These are phyloP conservation scores for Dinomys branickii DNA, from an alignment of 2,113 vertebrate species.

Conservation along the genomic window DNA sequence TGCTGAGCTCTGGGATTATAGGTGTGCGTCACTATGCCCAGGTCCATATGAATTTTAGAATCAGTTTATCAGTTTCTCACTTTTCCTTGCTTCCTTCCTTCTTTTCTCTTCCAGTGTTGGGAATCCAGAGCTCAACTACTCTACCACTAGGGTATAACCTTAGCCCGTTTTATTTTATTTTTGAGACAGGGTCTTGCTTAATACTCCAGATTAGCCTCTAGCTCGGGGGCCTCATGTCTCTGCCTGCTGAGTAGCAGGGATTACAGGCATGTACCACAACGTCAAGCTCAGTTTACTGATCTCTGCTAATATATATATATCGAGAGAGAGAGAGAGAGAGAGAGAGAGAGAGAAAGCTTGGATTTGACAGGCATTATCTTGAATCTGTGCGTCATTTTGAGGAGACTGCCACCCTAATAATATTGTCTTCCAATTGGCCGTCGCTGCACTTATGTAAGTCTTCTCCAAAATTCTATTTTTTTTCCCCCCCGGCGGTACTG, in stretches of 20 bases:
- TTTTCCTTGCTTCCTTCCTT: neutral
- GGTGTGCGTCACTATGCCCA: neutral
- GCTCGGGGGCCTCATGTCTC: neutral
- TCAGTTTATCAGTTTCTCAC: neutral
- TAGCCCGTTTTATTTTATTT: neutral
- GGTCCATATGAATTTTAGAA: neutral
- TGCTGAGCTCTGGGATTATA: neutral
- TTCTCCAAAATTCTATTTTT: neutral
- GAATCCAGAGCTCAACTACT: neutral
- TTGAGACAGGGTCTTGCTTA: neutral
- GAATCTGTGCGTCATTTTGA: neutral
- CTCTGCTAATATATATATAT: neutral
- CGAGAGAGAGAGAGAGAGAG: too few species aligned
- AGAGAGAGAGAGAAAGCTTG: neutral
- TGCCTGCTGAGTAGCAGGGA: neutral
- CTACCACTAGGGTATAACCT: neutral
- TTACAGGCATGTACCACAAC: neutral
- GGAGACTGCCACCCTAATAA: neutral
- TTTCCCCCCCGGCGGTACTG: too few species aligned
- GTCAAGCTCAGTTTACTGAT: neutral
- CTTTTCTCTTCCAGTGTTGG: neutral
- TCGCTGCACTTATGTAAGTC: neutral
- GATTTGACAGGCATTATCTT: neutral
- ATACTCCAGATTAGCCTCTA: neutral
- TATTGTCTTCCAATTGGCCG: neutral